Conservation (phyloP, 2,113 vertebrate genomes). For the Pelvicachromis taeniatus region DNA sequence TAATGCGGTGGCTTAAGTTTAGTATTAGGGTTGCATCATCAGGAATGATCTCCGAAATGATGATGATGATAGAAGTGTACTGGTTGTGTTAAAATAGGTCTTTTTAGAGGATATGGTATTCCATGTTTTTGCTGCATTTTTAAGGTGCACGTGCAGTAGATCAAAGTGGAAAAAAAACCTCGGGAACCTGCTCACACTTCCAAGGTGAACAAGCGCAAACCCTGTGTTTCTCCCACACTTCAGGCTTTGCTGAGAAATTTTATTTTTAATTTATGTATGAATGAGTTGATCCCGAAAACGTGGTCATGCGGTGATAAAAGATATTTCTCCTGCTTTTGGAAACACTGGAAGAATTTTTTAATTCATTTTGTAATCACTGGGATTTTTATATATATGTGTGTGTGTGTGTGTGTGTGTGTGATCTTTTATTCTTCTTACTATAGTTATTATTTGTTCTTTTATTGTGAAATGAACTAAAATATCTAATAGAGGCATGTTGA, state of each 20-base stretch:
- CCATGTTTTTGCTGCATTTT: not conserved
- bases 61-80: not conserved
- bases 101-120: not conserved
- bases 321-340: not conserved
- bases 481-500: not conserved
- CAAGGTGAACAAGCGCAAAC: not conserved
- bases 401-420: not conserved
- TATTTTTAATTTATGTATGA: accelerated
- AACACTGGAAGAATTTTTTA: not conserved
- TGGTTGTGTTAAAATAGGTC: not conserved
- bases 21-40: not conserved
- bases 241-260: not conserved
- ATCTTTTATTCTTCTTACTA: not conserved
- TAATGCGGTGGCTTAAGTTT: not conserved
- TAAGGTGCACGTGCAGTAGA: not conserved
- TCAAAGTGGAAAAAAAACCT: not conserved
- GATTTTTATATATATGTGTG: too few relatives aligned
- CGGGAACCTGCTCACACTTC: not conserved
- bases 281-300: too few relatives aligned
- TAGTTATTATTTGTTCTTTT: not conserved
- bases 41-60: not conserved
- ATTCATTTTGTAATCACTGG: not conserved
- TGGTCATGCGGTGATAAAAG: not conserved
- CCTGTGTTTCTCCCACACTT: not conserved
- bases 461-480: not conserved